phyloP scores from a whole-genome alignment of 92 coral and sea anemone genomes.

The Parazoanthus atlanticus region DNA sequence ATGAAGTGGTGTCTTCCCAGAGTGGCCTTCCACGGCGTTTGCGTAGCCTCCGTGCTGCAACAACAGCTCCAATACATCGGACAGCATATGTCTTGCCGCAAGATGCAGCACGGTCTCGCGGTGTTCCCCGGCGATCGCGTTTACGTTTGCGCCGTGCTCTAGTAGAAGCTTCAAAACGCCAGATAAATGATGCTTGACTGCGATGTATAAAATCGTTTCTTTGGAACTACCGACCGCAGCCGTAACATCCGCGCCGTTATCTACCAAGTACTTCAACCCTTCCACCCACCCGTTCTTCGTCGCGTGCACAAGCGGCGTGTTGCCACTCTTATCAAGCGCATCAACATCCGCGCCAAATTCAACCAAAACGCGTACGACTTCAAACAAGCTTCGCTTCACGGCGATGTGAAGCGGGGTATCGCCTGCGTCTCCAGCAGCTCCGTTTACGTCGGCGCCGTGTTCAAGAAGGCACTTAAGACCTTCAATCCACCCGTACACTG shows the following conservation, averaged over 20 bases:
- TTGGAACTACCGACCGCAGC: constrained; percentile 38
- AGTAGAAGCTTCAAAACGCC: constrained; percentile 33
- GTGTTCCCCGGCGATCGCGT: constrained; percentile 37
- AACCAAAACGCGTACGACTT: constrained; percentile 35
- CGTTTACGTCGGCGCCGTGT: constrained; percentile 38
- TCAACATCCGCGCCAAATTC: constrained; percentile 19
- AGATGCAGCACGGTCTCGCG: constrained; percentile 39
- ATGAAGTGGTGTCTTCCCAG: constrained; percentile 41
- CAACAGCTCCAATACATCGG: constrained; percentile 33
- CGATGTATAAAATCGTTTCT: constrained; percentile 39
- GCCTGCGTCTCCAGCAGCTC: constrained; percentile 27
- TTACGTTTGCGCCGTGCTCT: constrained; percentile 29
- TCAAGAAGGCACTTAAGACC: constrained; percentile 35
- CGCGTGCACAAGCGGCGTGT: constrained; percentile 39
- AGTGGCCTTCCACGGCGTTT: constrained; percentile 37
- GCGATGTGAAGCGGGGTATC: constrained; percentile 40
- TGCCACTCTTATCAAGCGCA: constrained; percentile 32
- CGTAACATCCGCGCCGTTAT: constrained; percentile 34
- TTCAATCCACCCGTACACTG: constrained; percentile 41
- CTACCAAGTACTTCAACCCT: constrained; percentile 25
- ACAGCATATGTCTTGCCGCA: constrained; percentile 39
- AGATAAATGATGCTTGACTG: constrained; percentile 41
- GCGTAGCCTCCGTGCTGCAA: constrained; percentile 26
- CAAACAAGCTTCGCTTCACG: constrained; percentile 34
- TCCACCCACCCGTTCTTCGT: constrained; percentile 44